Conservation (phyloP, 1,140 invertebrate species). For the Heliconius hewitsoni region DNA sequence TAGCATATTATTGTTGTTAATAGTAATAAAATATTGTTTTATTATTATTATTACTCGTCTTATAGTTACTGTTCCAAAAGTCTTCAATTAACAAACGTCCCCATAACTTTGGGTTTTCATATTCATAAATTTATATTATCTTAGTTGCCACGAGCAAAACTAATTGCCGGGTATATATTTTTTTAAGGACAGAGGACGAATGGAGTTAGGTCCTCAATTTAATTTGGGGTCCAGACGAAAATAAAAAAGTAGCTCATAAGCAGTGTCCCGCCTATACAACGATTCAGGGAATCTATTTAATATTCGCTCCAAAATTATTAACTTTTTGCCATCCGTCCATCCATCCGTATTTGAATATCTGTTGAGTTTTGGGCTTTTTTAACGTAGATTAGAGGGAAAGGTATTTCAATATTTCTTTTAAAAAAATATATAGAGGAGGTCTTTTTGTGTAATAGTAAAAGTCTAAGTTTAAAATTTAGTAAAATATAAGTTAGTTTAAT, state of each 20-base stretch:
- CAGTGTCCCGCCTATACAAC: constrained; percentile 66
- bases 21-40: too few relatives aligned
- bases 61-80: too few relatives aligned
- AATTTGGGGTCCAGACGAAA: constrained; percentile 73
- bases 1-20: too few relatives aligned
- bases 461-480: too few relatives aligned
- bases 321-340: constrained; percentile 48
- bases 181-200: constrained; percentile 33
- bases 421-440: too few relatives aligned
- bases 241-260: constrained; percentile 68
- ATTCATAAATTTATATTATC: constrained; percentile 11
- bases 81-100: not conserved
- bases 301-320: constrained; percentile 62
- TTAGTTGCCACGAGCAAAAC: constrained; percentile 7
- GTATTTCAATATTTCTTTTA: not conserved
- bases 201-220: constrained; percentile 52
- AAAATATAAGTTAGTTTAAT: too few relatives aligned
- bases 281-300: constrained; percentile 68
- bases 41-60: too few relatives aligned
- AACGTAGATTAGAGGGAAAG: constrained; percentile 12
- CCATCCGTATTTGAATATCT: constrained; percentile 37
- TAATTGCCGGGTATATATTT: constrained; percentile 21
- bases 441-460: too few relatives aligned
- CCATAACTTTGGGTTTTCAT: not conserved
- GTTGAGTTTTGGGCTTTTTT: constrained; percentile 19